Base-by-base conservation (phyloP, 2,888 invertebrate species). In the Liopterus haemorrhoidalis region DNA sequence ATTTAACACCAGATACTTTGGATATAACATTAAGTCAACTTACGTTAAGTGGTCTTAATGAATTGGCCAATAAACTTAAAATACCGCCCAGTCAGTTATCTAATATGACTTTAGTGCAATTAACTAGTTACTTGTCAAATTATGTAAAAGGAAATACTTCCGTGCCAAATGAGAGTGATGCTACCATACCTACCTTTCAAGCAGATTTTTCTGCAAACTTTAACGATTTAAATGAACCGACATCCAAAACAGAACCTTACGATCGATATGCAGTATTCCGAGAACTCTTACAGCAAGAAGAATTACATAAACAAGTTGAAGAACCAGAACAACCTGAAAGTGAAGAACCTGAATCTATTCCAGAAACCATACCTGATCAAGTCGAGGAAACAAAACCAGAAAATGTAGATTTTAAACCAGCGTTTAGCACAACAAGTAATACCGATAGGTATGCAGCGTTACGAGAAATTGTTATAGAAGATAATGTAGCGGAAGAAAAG, bases 261-360 rank as follows among this genome's bases (percentile, higher is more conserved):
- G 91, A 91, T 62, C 78, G 87, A 55, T 92, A 92, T 63, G 91
- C 91, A 0, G 91, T 85, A 0, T 91, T 92, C 59, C 74, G 91
- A 49, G 91, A 92, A 69, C 60, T 80, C 28, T 77, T 88, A 54
- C 83, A 88, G 54, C 82, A 87, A 57, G 85, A 85, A 62, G 81
- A 82, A 54, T 65, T 80, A 19, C 79, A 79, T 61, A 71, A 69
- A 15, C 62, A 58, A 55, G 51, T 54, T 16, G 35, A 46, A 25
- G 40, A 45, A 33, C 20, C 36, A 35, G 36, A 30, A 27, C 25
- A 32, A 38, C 36, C 48, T 3, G 38, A 32, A 41, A 24, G 37
- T 2, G 42, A 43, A 36, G 36, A 35, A 36, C 27, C 35, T 38
- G 56, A 52, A 12, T 28, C 39, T 5, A 19, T 22, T 8, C 20